These are phyloP conservation scores for Callorhinus ursinus DNA, from an alignment of 2,113 vertebrate species.

Conservation along the genomic window DNA sequence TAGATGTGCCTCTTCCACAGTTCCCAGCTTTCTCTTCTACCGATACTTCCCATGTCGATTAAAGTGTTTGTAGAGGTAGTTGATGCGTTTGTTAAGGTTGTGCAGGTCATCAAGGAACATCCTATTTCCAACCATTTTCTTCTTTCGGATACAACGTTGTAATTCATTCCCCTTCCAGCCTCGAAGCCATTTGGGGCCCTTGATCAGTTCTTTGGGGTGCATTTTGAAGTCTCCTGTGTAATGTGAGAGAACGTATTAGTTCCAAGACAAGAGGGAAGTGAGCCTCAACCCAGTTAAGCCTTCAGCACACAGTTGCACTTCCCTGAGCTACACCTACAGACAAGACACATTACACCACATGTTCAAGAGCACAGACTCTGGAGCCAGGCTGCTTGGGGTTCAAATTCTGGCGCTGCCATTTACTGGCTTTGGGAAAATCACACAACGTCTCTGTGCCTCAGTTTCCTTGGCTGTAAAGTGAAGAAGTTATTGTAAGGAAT, in stretches of 20 bases:
- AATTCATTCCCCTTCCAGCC: conserved; percentile 94
- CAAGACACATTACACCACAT: background rate
- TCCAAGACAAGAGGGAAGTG: background rate
- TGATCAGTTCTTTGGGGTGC: conserved; percentile 92
- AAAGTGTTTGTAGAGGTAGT: conserved; percentile 92
- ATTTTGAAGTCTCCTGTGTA: conserved; percentile 91
- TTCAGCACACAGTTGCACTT: background rate
- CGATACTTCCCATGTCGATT: conserved; percentile 93
- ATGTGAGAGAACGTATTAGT: background rate
- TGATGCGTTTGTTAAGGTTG: conserved; percentile 93
- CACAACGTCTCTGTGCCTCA: background rate
- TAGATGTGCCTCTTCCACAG: background rate
- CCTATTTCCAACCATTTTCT: conserved; percentile 91
- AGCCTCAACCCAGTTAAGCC: background rate
- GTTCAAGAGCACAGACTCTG: background rate
- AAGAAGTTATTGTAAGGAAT: background rate
- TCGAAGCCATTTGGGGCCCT: conserved; percentile 92
- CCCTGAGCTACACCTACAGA: background rate
- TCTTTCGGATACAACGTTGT: conserved; percentile 93
- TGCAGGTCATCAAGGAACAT: conserved; percentile 93
- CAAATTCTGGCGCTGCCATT: conserved; percentile 3
- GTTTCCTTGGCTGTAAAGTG: conserved; percentile 19
- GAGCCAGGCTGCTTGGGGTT: background rate
- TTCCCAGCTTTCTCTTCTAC: conserved; percentile 75
- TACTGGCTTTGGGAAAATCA: conserved; percentile 18